Base-by-base conservation (phyloP, 23 tunicate species). In the Ciona savignyi region DNA sequence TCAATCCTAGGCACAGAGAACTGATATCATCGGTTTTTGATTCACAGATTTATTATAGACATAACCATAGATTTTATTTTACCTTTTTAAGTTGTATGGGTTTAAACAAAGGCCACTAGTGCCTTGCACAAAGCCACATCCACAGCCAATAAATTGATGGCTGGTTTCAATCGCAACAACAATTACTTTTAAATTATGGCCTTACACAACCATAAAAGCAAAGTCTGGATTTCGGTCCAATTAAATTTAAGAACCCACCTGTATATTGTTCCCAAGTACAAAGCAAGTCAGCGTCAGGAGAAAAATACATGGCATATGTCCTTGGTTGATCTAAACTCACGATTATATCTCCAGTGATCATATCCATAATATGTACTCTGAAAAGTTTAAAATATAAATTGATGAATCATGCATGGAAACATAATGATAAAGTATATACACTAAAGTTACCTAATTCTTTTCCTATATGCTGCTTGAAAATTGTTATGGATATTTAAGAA, bases 261-360 rank as follows among this genome's bases (percentile, higher is more conserved):
- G 77, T 71, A 71, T 60, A 80, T 25, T 77, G 81, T 35, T 89
- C 96, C 83, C 87, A 89, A 32, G 80, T 67, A 34, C 77, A 63
- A n/a, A 89, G 34, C 29, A 78, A 42, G 63, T 78, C 65, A 15
- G 74, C 80, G 61, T 73, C 62, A 31, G 96, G 88, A 1, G 96
- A 89, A 83, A 89, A 82, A n/a, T 31, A 33, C 75, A 89, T 27
- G 21, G 60, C 81, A 62, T 23, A 80, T 0, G 96, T 73, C 25
- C 81, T 72, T 0, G 84, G 33, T 11, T 77, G 69, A 23, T 65
- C 65, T 0, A 65, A 19, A 0, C 75, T 20, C 23, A 51, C 33
- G 0, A 77, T 29, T 29, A 72, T 62, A 4, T 78, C n/a, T 27
- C 35, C 32, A 42, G 84, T 19, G 4, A 4, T 56, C 1, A 35